Evolutionary conservation across 1,140 invertebrate genomes (phyloP).

Genomic region (Atta texana): DNA sequence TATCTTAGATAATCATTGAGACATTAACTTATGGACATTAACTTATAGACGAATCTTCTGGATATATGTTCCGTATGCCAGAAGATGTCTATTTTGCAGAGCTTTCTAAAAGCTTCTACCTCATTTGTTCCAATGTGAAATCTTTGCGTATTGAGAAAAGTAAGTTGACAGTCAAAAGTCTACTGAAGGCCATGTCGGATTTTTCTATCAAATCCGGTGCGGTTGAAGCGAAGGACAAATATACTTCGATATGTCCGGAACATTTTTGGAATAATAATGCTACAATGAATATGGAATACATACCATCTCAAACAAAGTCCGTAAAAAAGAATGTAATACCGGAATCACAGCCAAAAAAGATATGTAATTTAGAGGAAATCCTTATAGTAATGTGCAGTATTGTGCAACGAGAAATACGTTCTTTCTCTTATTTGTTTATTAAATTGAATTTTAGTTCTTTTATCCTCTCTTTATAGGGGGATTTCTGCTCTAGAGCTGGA

Average conservation of each 20-base stretch:
- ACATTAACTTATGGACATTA: background rate
- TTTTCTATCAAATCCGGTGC: constrained; percentile 47
- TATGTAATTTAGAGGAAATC: background rate
- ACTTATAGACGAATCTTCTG: background rate
- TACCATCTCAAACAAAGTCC: constrained; percentile 28
- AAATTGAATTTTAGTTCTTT: background rate
- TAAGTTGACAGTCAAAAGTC: constrained; percentile 45
- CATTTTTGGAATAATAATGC: constrained; percentile 59
- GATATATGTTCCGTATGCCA: constrained; percentile 5
- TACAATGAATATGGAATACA: constrained; percentile 31
- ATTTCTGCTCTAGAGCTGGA: no score
- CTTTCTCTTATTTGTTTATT: background rate
- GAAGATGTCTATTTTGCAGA: constrained; percentile 37
- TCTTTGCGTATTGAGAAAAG: constrained; percentile 36
- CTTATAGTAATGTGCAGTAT: background rate
- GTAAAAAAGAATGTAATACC: constrained; percentile 32
- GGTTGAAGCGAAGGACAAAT: constrained; percentile 7
- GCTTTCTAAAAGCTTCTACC: constrained; percentile 65
- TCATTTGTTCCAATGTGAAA: constrained; percentile 38
- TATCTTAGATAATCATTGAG: background rate
- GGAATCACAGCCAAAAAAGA: background rate
- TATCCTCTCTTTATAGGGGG: no score
- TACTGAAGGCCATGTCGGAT: constrained; percentile 17
- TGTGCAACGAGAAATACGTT: background rate
- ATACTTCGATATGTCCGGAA: constrained; percentile 27